These are phyloP conservation scores for Coregonus clupeaformis DNA, from an alignment of 2,113 vertebrate species.

Conservation along the genomic window DNA sequence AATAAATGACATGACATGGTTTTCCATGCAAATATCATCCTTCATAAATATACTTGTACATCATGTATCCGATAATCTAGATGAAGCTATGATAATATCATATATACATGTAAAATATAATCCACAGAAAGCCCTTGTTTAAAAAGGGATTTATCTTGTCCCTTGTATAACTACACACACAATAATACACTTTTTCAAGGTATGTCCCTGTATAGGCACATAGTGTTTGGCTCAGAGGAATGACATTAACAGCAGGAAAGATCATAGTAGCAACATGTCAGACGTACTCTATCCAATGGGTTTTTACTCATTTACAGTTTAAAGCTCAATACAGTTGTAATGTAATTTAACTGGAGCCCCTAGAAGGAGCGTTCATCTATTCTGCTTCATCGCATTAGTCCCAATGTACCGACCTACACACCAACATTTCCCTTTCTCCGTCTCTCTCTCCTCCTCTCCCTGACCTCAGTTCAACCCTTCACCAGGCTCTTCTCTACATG, in stretches of 20 bases:
- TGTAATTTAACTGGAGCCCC: neutral
- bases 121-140: slow-evolving; percentile 1
- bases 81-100: slow-evolving; percentile 23
- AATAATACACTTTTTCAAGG: neutral
- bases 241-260: neutral
- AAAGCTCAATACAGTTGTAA: slow-evolving; percentile 1
- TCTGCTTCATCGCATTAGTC: slow-evolving; percentile 4
- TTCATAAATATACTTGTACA: slow-evolving; percentile 6
- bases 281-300: neutral
- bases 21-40: slow-evolving; percentile 8
- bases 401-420: neutral
- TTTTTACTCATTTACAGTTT: neutral
- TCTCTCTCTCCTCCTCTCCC: slow-evolving; percentile 4
- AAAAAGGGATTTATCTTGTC: neutral
- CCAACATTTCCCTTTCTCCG: neutral
- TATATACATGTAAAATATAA: slow-evolving; percentile 11
- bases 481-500: slow-evolving; percentile 3
- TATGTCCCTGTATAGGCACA: neutral
- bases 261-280: neutral
- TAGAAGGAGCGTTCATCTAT: neutral
- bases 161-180: neutral
- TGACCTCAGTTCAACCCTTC: neutral
- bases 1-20: neutral
- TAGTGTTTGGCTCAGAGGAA: neutral
- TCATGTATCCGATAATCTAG: slow-evolving; percentile 12